Base-by-base conservation (phyloP, 1,140 invertebrate species). In the Procambarus virginalis region DNA sequence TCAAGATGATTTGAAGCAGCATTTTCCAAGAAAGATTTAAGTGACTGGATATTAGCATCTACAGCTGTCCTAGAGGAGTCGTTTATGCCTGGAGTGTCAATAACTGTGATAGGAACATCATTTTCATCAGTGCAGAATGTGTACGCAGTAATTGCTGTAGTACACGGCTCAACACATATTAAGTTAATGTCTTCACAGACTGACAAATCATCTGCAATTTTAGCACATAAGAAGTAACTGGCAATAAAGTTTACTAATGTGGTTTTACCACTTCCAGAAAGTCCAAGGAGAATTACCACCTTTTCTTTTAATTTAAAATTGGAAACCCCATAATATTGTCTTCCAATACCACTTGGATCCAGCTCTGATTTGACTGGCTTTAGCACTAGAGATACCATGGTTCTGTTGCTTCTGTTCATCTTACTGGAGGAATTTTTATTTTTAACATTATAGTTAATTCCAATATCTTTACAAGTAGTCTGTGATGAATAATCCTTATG, bases 11-110 rank as follows among this genome's bases (percentile, higher is more conserved):
- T 46, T 45, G 77, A 68, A 2, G 55, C 58, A 49, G 34, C 60
- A 79, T 87, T 87, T 46, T 58, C 86, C 51, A 87, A 48, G 76
- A 87, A 87, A 46, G 77, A 68, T 81, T 87, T 87, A n/a, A 87
- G 86, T 9, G 77, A 70, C 8, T 87, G 51, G 14, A 87, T 58
- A 48, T 87, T 77, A 45, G 80, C 86, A 17, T 51, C 4, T 8
- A 87, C 77, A 64, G 80, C 77, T 49, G 55, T 46, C 46, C 86
- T 77, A 20, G 86, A 87, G 12, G 86, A 87, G 51, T 87, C 86
- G 49, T 87, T 80, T 10, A 87, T 48, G 2, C 86, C 86, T 48
- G 86, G 86, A 34, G 86, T 87, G 55, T 87, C 86, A 17, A 87
- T 87, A 10, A 87, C n/a, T 0, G 86, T 87, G 5, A 87, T 48